These are phyloP conservation scores for Salmo trutta DNA, from an alignment of 2,797 vertebrate species.

Conservation along the genomic window DNA sequence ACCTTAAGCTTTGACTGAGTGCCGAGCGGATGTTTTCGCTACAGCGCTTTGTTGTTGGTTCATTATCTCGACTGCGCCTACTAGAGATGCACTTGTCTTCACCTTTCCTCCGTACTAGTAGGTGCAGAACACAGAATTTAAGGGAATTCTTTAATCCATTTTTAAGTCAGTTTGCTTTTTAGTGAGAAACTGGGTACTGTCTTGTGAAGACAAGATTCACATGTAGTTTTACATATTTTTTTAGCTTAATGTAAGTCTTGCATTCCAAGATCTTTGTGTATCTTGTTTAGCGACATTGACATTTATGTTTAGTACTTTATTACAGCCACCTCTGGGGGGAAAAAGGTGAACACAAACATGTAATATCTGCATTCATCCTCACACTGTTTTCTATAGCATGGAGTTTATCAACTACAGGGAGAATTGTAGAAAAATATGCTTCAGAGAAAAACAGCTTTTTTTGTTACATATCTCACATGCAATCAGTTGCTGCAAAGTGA, in stretches of 20 bases:
- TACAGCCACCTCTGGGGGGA: constrained; percentile 67
- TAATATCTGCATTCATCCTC: constrained; percentile 70
- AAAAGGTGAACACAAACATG: constrained; percentile 51
- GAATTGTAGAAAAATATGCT: constrained; percentile 72
- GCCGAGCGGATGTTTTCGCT: constrained; percentile 9
- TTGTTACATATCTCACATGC: constrained; percentile 74
- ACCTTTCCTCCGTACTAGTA: constrained; percentile 63
- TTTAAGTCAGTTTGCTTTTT: constrained; percentile 39
- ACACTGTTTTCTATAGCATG: constrained; percentile 77
- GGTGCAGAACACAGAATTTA: constrained; percentile 70
- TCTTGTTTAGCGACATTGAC: constrained; percentile 74
- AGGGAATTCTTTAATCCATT: constrained; percentile 70
- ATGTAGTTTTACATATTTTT: constrained; percentile 76
- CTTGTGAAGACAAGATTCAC: constrained; percentile 64
- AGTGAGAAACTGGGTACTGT: constrained; percentile 53
- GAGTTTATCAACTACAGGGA: constrained; percentile 78
- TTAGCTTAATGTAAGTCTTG: constrained; percentile 79
- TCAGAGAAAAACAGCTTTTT: constrained; percentile 67
- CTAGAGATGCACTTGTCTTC: constrained; percentile 78
- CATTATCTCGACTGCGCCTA: constrained; percentile 64
- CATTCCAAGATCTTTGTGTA: constrained; percentile 83
- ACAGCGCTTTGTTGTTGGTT: constrained; percentile 8
- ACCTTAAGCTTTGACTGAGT: background rate
- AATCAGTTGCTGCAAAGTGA: constrained; percentile 80
- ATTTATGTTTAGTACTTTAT: constrained; percentile 72